These are phyloP conservation scores for Dicaeum eximium DNA, from an alignment of 2,113 vertebrate genomes.

Conservation along the genomic window DNA sequence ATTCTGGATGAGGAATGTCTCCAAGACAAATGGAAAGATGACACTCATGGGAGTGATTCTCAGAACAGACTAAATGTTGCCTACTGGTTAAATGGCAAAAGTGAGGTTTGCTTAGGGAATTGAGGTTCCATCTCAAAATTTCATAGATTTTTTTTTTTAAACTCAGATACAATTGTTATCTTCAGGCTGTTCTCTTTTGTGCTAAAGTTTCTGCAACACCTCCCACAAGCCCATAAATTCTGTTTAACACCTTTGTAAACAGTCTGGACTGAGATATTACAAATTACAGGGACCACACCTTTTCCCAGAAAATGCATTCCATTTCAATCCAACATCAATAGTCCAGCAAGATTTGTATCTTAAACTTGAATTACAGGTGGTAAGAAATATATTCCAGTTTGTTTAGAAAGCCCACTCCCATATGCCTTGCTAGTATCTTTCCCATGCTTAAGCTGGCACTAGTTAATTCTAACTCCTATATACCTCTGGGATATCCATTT, in stretches of 20 bases:
- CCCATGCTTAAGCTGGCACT: not conserved
- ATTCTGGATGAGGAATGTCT: not conserved
- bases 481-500: conserved; percentile 60
- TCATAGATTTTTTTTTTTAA: not conserved
- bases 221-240: not conserved
- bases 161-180: not conserved
- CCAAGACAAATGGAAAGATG: not conserved
- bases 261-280: not conserved
- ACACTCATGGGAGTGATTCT: not conserved
- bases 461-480: conserved; percentile 17
- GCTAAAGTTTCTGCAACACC: not conserved
- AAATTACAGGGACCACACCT: not conserved
- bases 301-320: not conserved
- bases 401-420: not conserved
- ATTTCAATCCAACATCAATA: not conserved
- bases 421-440: not conserved
- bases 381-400: not conserved
- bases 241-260: not conserved
- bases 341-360: not conserved
- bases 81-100: not conserved
- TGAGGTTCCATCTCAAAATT: not conserved
- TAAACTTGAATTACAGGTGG: not conserved
- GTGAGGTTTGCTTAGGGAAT: not conserved
- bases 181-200: not conserved
- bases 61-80: not conserved